Evolutionary conservation across 2,797 vertebrate genomes (phyloP), one percentile per base, ranked within the genome.

Genomic region (Pristis pectinata): DNA sequence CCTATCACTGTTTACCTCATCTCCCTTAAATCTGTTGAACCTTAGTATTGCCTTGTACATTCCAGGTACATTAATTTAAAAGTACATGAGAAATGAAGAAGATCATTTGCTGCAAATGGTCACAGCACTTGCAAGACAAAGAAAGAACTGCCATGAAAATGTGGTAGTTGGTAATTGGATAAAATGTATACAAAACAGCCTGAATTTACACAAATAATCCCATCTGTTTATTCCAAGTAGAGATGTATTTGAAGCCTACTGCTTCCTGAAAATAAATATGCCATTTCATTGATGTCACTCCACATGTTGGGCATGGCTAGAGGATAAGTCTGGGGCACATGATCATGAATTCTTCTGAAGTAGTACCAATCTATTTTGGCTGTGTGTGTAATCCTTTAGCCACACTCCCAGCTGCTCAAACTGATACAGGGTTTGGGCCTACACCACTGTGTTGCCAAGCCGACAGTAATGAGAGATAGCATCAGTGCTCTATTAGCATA

Each of bases 311-410:
- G 96, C 96, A 96, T 97, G 97, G 96, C 97, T 97, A 96, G 97
- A 96, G 96, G 97, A 97, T 95, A 97, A 97, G 96, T 96, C 96
- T 96, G 96, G 17, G 95, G 96, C 95, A 96, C 96, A 95, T 97
- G 97, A 97, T 96, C 96, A 97, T 96, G 96, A 96, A 96, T 97
- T 97, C 97, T 97, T 97, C 97, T 97, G 97, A 98, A 97, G 97
- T 98, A 96, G 96, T 96, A 97, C 97, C 97, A 98, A 97, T 98
- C 97, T 98, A 97, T 98, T 97, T 98, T 97, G 95, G 97, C 97
- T 97, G 97, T 97, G 97, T 96, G 97, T 97, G 97, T 99, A 99
- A 99, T 98, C 98, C 98, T 98, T 98, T 97, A 97, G 98, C 97
- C 98, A 97, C 97, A 98, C 97, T 98, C 96, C 97, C 98, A 98